phyloP scores from a whole-genome alignment of 2,888 invertebrate species.

The Synanthedon andrenaeformis region DNA sequence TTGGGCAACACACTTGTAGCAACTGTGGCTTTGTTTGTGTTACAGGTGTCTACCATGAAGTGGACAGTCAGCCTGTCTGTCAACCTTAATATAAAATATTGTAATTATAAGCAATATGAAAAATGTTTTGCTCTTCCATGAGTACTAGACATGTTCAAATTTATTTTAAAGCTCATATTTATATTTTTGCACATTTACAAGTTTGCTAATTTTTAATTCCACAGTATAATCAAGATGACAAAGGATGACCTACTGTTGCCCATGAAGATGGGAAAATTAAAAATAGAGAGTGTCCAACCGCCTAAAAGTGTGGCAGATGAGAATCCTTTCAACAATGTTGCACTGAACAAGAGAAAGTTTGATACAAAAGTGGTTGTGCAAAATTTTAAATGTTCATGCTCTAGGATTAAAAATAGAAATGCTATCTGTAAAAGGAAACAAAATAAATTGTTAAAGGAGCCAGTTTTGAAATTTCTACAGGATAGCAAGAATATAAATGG shows the following conservation, averaged over 20 bases:
- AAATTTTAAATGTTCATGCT: constrained; percentile 38
- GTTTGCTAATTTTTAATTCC: too few species aligned
- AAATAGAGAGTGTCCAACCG: constrained; percentile 61
- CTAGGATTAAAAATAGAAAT: constrained; percentile 26
- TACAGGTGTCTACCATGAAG: too few species aligned
- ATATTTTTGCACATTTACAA: too few species aligned
- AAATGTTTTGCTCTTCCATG: too few species aligned
- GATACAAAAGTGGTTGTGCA: constrained; percentile 17
- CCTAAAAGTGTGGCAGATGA: constrained; percentile 29
- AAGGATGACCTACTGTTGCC: constrained; percentile 62
- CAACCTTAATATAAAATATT: too few species aligned
- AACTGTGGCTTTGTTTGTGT: too few species aligned
- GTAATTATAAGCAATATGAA: too few species aligned
- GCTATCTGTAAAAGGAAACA: constrained; percentile 46
- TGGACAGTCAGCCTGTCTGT: too few species aligned
- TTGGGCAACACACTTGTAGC: too few species aligned
- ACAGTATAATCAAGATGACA: constrained; percentile 29
- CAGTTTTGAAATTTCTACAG: constrained; percentile 64
- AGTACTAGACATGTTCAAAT: too few species aligned
- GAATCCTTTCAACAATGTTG: constrained; percentile 35
- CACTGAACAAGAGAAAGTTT: constrained; percentile 15
- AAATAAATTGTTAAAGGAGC: constrained; percentile 67
- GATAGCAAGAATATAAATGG: constrained; percentile 17
- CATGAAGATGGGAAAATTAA: constrained; percentile 65
- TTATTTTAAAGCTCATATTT: too few species aligned